These are phyloP conservation scores for Xanthorhoe designata DNA, from an alignment of 2,888 invertebrate species.

Conservation along the genomic window DNA sequence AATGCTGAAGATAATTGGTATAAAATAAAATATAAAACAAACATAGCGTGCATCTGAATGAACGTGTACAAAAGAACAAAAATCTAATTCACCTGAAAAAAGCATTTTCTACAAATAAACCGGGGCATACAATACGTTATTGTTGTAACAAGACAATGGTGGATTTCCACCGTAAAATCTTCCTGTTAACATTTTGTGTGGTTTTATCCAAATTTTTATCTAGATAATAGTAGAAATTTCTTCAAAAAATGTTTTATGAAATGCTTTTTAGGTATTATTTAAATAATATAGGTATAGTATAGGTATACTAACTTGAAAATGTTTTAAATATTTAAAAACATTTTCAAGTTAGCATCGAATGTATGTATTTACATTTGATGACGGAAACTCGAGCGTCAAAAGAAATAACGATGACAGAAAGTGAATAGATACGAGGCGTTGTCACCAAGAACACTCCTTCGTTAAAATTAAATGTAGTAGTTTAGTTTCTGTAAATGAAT, in stretches of 20 bases:
- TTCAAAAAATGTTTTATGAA: not conserved
- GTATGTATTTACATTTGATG: too few relatives aligned
- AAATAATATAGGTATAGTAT: too few relatives aligned
- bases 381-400: too few relatives aligned
- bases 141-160: conserved; percentile 62
- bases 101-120: conserved; percentile 56
- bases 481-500: too few relatives aligned
- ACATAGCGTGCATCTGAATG: conserved; percentile 41
- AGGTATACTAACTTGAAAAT: too few relatives aligned
- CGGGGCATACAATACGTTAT: conserved; percentile 49
- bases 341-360: too few relatives aligned
- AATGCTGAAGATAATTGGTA: not conserved
- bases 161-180: conserved; percentile 48
- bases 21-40: not conserved
- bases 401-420: too few relatives aligned
- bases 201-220: conserved; percentile 28
- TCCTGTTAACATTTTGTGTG: conserved; percentile 31
- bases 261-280: too few relatives aligned
- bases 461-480: too few relatives aligned
- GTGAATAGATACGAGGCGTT: too few relatives aligned
- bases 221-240: conserved; percentile 10
- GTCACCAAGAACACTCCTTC: too few relatives aligned
- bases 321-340: too few relatives aligned
- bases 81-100: conserved; percentile 53
- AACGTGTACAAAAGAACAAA: conserved; percentile 47